phyloP scores from a whole-genome alignment of 2,888 invertebrate genomes.

The Mayetiola destructor region DNA sequence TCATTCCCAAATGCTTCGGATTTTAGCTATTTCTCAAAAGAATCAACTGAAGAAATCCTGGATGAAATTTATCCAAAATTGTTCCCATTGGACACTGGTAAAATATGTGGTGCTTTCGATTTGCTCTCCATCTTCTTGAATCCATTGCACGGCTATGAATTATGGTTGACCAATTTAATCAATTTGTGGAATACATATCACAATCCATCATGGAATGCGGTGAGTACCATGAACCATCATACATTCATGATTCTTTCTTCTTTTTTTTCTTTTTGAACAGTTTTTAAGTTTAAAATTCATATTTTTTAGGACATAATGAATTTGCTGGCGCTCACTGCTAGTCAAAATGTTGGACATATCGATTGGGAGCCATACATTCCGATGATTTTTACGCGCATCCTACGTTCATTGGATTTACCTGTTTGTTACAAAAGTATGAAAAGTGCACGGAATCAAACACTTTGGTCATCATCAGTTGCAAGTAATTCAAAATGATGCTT shows the following conservation, averaged over 20 bases:
- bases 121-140: constrained; percentile 59
- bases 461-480: constrained; percentile 23
- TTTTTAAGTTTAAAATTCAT: background rate
- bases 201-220: constrained; percentile 40
- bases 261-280: background rate
- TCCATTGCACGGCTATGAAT: constrained; percentile 48
- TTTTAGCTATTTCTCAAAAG: constrained; percentile 48
- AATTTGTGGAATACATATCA: constrained; percentile 62
- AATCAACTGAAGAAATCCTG: constrained; percentile 71
- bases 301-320: constrained; percentile 48
- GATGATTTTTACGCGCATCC: constrained; percentile 55
- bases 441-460: constrained; percentile 39
- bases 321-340: constrained; percentile 58
- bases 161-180: constrained; percentile 72
- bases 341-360: constrained; percentile 63
- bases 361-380: constrained; percentile 79
- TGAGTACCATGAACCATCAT: constrained; percentile 8
- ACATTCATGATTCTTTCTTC: background rate
- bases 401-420: constrained; percentile 62
- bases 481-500: constrained; percentile 16
- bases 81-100: constrained; percentile 52
- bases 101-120: constrained; percentile 39
- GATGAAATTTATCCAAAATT: constrained; percentile 66
- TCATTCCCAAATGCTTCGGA: background rate
- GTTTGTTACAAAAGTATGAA: constrained; percentile 57